Conservation (phyloP, 2,797 vertebrate genomes). For the Sciurus vulgaris region DNA sequence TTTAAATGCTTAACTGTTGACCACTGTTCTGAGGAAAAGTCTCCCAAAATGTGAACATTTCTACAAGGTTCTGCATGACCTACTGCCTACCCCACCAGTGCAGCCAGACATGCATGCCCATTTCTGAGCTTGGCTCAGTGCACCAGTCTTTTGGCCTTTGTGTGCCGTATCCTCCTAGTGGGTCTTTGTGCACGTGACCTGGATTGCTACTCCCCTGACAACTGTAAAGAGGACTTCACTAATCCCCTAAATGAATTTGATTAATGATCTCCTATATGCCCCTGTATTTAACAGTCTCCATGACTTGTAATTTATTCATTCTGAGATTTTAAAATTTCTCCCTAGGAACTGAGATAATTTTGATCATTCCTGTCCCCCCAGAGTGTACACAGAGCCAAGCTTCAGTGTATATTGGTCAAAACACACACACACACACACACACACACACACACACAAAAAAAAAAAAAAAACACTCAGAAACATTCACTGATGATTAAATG, state of each 20-base stretch:
- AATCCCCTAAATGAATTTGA: background rate
- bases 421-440: too few relatives aligned
- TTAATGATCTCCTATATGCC: background rate
- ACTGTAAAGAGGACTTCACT: background rate
- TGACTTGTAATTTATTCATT: background rate
- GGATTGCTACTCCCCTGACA: background rate
- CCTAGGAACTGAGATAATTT: too few relatives aligned
- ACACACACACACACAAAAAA: background rate
- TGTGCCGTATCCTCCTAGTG: background rate
- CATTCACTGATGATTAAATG: background rate
- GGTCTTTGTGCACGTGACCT: background rate
- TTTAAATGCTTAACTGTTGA: background rate
- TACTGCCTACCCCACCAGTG: background rate
- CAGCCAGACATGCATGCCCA: background rate
- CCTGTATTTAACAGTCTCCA: background rate
- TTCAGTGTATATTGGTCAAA: background rate
- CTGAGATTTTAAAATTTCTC: background rate
- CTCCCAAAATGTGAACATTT: background rate
- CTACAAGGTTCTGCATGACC: too few relatives aligned
- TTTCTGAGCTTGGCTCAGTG: background rate
- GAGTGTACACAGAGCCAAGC: background rate
- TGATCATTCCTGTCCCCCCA: too few relatives aligned
- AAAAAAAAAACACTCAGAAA: too few relatives aligned
- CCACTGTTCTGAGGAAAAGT: background rate
- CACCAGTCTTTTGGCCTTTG: background rate